A percentile compares a stretch with the other conserved stretches of the same genome.
phyloP scores from a whole-genome alignment of 1,140 invertebrate species.

The Steinernema feltiae region DNA sequence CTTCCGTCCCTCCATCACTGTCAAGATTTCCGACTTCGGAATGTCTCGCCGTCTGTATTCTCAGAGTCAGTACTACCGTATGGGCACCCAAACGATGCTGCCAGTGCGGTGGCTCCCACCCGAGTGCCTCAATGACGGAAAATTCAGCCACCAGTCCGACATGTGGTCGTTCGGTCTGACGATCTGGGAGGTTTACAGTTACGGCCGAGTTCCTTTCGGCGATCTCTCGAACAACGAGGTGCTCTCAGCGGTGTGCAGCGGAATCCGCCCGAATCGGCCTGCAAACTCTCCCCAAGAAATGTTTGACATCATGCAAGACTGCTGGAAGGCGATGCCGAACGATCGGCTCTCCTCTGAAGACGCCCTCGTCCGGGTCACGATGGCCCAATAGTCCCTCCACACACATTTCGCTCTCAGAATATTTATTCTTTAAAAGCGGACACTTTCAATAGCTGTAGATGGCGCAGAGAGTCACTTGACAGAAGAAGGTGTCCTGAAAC shows the following conservation, averaged over 20 bases:
- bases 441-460: background rate
- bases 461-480: background rate
- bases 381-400: background rate
- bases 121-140: constrained; percentile 87
- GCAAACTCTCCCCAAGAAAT: background rate
- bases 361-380: background rate
- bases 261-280: background rate
- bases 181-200: constrained; percentile 58
- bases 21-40: constrained; percentile 41
- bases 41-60: constrained; percentile 33
- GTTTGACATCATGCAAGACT: background rate
- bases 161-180: constrained; percentile 71
- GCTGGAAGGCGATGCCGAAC: background rate
- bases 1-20: constrained; percentile 26
- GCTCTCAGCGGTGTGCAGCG: constrained; percentile 61
- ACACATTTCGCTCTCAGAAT: background rate
- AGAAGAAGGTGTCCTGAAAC: constrained; percentile 11
- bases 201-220: constrained; percentile 85
- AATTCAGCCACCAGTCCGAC: constrained; percentile 92
- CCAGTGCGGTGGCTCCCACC: constrained; percentile 79
- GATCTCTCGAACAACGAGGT: constrained; percentile 94
- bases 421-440: background rate
- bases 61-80: constrained; percentile 31
- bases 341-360: background rate
- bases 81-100: constrained; percentile 42